Evolutionary conservation across 2,113 vertebrate genomes (phyloP).

Genomic region (Mobula birostris): DNA sequence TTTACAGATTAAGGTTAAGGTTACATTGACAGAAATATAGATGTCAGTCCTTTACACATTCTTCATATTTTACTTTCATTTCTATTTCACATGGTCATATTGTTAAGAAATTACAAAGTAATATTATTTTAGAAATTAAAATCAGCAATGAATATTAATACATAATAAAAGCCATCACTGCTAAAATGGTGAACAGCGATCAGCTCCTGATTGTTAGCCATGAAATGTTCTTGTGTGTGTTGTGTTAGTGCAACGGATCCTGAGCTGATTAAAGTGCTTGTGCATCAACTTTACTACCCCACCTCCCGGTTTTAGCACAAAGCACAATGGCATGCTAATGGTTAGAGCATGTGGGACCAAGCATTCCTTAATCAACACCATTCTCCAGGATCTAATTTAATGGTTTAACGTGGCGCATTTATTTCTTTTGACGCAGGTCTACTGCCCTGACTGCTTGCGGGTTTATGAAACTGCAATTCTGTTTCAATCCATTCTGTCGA

Average conservation of each 20-base stretch:
- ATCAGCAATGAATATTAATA: neutral
- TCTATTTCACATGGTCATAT: neutral
- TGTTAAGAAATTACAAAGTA: neutral
- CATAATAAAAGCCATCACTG: neutral
- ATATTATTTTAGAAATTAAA: neutral
- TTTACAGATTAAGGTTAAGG: neutral
- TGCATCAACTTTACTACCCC: conserved; percentile 23
- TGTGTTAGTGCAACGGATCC: neutral
- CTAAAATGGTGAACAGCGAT: conserved; percentile 3
- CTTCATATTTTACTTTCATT: neutral
- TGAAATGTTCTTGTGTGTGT: neutral
- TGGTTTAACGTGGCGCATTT: neutral
- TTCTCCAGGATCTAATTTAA: conserved; percentile 19
- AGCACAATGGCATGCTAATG: neutral
- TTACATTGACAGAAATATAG: neutral
- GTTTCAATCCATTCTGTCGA: conserved; percentile 14
- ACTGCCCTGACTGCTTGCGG: neutral
- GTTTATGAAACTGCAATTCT: conserved; percentile 17
- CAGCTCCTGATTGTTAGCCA: neutral
- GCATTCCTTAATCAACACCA: conserved; percentile 10
- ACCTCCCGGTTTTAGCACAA: neutral
- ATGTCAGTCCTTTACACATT: neutral
- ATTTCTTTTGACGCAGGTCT: conserved; percentile 8
- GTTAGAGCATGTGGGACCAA: neutral
- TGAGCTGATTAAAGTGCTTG: conserved; percentile 28